These are phyloP conservation scores for Vespertilio murinus DNA, from an alignment of 2,797 vertebrate species.

Conservation along the genomic window DNA sequence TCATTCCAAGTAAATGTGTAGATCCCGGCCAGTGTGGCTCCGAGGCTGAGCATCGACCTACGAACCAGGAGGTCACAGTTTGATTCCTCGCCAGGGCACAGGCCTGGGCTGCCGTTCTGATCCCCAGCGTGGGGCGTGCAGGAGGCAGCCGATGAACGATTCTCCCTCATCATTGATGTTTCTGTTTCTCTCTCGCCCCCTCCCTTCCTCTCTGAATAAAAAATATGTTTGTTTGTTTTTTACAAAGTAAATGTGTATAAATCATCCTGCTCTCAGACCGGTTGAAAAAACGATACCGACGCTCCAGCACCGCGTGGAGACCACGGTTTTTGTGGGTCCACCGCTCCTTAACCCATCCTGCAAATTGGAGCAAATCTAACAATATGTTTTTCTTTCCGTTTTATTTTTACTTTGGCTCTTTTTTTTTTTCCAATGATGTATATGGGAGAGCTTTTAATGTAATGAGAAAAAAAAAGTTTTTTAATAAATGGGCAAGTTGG, in stretches of 20 bases:
- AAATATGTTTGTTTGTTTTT: too few species aligned
- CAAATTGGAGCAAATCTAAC: not conserved
- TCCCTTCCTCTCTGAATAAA: too few species aligned
- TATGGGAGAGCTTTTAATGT: not conserved
- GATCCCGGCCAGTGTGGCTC: too few species aligned
- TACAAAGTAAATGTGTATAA: not conserved
- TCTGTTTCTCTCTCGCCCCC: too few species aligned
- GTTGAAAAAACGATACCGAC: too few species aligned
- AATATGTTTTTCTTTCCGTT: not conserved
- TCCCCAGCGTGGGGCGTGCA: too few species aligned
- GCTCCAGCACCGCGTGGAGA: not conserved
- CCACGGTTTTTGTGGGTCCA: not conserved
- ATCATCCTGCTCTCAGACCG: not conserved
- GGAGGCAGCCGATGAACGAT: too few species aligned
- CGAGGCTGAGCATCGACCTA: too few species aligned
- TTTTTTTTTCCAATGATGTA: not conserved
- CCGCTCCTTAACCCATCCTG: not conserved
- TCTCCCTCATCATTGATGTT: too few species aligned
- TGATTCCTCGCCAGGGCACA: too few species aligned
- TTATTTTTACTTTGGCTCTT: conserved; percentile 4
- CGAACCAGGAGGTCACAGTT: too few species aligned
- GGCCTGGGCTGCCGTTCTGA: too few species aligned
- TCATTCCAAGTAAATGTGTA: not conserved
- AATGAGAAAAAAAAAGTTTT: not conserved
- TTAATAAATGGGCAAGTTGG: not conserved